phyloP scores from a whole-genome alignment of 2,113 vertebrate genomes.

The Tapirus terrestris region DNA sequence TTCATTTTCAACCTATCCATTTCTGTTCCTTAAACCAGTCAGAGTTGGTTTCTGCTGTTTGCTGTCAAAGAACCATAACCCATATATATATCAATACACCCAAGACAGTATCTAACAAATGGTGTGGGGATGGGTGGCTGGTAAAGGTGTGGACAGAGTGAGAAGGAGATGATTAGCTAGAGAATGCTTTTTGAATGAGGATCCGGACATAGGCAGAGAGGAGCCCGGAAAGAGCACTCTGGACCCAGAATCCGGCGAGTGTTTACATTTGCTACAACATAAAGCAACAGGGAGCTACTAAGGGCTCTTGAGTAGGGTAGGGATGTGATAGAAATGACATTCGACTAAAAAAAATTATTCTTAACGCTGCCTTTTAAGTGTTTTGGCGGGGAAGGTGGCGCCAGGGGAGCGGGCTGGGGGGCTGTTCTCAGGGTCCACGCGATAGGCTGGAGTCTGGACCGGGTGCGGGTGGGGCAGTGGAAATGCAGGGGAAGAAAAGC shows the following conservation, averaged over 20 bases:
- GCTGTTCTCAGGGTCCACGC: background rate
- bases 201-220: background rate
- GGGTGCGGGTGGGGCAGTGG: background rate
- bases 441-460: background rate
- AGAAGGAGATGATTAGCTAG: background rate
- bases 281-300: background rate
- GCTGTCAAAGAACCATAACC: background rate
- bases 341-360: background rate
- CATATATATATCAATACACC: background rate
- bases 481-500: background rate
- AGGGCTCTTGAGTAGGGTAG: background rate
- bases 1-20: background rate
- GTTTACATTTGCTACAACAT: background rate
- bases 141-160: background rate
- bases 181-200: background rate
- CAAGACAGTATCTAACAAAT: background rate
- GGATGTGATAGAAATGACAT: background rate
- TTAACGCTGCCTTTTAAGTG: background rate
- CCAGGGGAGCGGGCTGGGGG: background rate
- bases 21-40: slow-evolving; percentile 4
- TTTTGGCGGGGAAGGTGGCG: background rate
- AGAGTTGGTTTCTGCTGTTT: background rate
- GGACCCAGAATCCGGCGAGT: background rate
- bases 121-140: background rate
- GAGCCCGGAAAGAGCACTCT: background rate